Percentiles rank a stretch among this genome's conserved stretches.
These are phyloP conservation scores for Achroia grisella DNA, from an alignment of 1,140 invertebrate genomes.

Conservation along the genomic window DNA sequence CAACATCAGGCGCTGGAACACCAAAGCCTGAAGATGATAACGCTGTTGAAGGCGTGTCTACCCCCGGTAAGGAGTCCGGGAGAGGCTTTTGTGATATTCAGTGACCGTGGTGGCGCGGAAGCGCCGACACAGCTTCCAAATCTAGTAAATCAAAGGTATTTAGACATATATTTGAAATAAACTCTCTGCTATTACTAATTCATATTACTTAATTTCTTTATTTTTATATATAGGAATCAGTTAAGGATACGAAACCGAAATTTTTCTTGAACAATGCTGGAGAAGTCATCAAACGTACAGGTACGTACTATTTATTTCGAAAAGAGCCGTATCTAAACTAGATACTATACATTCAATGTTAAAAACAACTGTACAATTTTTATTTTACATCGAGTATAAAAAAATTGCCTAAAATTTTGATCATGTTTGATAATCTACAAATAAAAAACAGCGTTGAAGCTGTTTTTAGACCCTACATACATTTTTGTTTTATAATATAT, in stretches of 20 bases:
- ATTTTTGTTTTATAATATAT: too few relatives aligned
- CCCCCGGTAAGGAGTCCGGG: constrained; percentile 62
- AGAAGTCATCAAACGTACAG: constrained; percentile 62
- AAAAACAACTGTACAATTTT: too few relatives aligned
- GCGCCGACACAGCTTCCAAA: constrained; percentile 68
- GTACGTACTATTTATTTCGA: too few relatives aligned
- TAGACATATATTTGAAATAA: background rate
- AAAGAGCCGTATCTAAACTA: too few relatives aligned
- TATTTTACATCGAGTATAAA: too few relatives aligned
- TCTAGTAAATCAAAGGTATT: constrained; percentile 66
- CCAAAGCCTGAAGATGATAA: constrained; percentile 68
- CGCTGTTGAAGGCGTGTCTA: constrained; percentile 52
- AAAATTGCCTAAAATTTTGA: too few relatives aligned
- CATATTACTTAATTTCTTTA: background rate
- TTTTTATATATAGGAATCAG: constrained; percentile 46
- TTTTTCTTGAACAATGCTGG: constrained; percentile 65
- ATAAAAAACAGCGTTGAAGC: too few relatives aligned
- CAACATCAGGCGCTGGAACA: constrained; percentile 53
- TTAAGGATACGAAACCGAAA: constrained; percentile 58
- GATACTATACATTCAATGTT: too few relatives aligned
- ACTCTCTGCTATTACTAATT: too few relatives aligned
- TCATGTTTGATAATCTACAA: too few relatives aligned
- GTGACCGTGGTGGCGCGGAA: constrained; percentile 69
- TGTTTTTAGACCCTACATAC: too few relatives aligned
- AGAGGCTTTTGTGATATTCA: constrained; percentile 58